A percentile compares a stretch with the other conserved stretches of the same genome.
Conservation (phyloP, 1,140 invertebrate genomes). For the Nylanderia fulva region DNA sequence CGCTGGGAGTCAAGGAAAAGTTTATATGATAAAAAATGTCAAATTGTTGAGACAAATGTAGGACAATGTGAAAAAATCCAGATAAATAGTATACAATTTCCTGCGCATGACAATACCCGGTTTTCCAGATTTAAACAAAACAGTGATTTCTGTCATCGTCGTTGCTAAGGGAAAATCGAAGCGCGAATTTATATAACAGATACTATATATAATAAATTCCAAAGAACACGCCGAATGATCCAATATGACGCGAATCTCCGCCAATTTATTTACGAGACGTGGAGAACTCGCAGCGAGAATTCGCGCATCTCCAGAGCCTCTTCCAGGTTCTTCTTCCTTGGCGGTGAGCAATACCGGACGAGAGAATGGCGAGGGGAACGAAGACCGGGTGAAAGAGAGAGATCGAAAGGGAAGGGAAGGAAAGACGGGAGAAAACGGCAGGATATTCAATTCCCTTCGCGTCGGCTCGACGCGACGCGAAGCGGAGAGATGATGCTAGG, state of each 20-base stretch:
- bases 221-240: background rate
- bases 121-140: too few species aligned
- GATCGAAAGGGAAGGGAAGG: background rate
- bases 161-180: too few species aligned
- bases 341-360: conserved; percentile 64
- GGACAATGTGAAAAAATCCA: too few species aligned
- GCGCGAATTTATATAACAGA: background rate
- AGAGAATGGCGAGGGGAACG: background rate
- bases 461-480: conserved; percentile 13
- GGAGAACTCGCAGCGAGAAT: conserved; percentile 13
- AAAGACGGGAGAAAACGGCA: conserved; percentile 64
- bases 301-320: conserved; percentile 34
- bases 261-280: background rate
- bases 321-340: conserved; percentile 60
- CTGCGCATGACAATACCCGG: too few species aligned
- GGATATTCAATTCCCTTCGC: conserved; percentile 71
- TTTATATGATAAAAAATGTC: too few species aligned
- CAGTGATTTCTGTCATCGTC: too few species aligned
- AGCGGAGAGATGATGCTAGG: conserved; percentile 66
- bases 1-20: too few species aligned
- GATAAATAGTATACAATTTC: too few species aligned
- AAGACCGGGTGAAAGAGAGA: conserved; percentile 8
- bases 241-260: background rate
- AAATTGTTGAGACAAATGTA: too few species aligned
- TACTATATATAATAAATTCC: background rate